A percentile compares a stretch with the other conserved stretches of the same genome.
phyloP scores from a whole-genome alignment of 2,888 invertebrate species.

The Euzetes globulus region DNA sequence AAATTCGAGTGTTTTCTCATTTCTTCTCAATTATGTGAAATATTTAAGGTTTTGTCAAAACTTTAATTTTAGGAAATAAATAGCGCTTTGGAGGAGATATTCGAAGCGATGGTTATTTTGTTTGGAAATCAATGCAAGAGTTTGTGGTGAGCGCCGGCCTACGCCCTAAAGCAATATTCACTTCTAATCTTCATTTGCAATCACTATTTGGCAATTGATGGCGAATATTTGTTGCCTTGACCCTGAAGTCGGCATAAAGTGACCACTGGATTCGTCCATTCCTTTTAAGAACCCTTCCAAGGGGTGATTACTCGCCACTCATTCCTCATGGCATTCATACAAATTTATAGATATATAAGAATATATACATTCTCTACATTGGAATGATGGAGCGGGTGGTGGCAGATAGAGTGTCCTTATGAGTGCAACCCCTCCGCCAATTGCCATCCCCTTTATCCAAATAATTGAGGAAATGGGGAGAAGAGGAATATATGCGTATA shows the following conservation, averaged over 20 bases:
- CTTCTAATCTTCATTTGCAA: conserved; percentile 19
- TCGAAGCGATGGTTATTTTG: conserved; percentile 14
- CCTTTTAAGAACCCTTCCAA: conserved; percentile 17
- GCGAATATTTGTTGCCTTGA: conserved; percentile 12
- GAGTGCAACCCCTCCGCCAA: conserved; percentile 4
- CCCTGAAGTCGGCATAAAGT: conserved; percentile 23
- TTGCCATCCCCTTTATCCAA: conserved; percentile 21
- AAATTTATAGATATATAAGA: not conserved
- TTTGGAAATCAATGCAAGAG: not conserved
- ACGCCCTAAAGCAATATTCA: conserved; percentile 21
- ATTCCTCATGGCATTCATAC: not conserved
- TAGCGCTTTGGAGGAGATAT: not conserved
- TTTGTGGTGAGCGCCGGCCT: conserved; percentile 3
- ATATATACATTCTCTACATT: conserved; percentile 2
- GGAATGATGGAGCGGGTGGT: conserved; percentile 23
- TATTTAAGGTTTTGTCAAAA: conserved; percentile 5
- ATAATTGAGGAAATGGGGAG: conserved; percentile 31
- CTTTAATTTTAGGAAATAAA: conserved; percentile 20
- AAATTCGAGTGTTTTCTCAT: not conserved
- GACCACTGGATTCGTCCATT: conserved; percentile 21
- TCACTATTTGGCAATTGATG: conserved; percentile 23
- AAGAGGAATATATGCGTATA: not conserved
- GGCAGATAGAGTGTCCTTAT: conserved; percentile 13
- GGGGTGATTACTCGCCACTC: conserved; percentile 14
- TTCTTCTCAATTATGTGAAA: conserved; percentile 1